Percentiles rank a stretch among this genome's conserved stretches.
phyloP scores from a whole-genome alignment of 1,140 invertebrate species.

The Sminthurinus signatus region DNA sequence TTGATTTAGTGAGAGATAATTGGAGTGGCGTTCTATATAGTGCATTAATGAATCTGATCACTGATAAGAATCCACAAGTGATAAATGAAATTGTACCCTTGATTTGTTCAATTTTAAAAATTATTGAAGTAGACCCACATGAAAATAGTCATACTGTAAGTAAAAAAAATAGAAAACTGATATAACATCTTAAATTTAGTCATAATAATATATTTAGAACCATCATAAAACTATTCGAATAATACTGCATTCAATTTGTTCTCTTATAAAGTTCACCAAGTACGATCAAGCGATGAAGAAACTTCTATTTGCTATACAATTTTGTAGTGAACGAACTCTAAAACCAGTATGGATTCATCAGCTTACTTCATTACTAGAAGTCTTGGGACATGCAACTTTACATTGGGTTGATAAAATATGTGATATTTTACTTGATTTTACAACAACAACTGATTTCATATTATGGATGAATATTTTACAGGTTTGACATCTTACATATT shows the following conservation, averaged over 20 bases:
- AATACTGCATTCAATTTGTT: neutral
- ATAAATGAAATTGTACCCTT: slow-evolving; percentile 43
- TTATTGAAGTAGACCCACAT: slow-evolving; percentile 44
- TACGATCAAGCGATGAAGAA: slow-evolving; percentile 27
- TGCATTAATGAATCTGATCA: slow-evolving; percentile 48
- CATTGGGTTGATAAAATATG: slow-evolving; percentile 28
- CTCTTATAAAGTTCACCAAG: slow-evolving; percentile 23
- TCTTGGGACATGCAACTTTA: slow-evolving; percentile 25
- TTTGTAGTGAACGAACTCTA: neutral
- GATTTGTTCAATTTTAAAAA: slow-evolving; percentile 42
- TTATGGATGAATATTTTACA: slow-evolving; percentile 25
- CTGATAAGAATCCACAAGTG: slow-evolving; percentile 47
- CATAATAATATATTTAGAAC: neutral
- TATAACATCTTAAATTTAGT: neutral
- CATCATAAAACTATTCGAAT: neutral
- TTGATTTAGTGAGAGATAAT: slow-evolving; percentile 48
- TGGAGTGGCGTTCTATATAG: slow-evolving; percentile 51
- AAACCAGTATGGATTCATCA: slow-evolving; percentile 22
- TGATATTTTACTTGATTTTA: slow-evolving; percentile 11
- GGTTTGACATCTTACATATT: too few species aligned
- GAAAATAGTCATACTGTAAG: slow-evolving; percentile 1
- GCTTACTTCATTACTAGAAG: slow-evolving; percentile 10
- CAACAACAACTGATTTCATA: slow-evolving; percentile 10
- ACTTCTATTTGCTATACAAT: slow-evolving; percentile 22
- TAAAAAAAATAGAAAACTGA: neutral